Conservation (phyloP, 2,797 vertebrate genomes). For the Staurois parvus region DNA sequence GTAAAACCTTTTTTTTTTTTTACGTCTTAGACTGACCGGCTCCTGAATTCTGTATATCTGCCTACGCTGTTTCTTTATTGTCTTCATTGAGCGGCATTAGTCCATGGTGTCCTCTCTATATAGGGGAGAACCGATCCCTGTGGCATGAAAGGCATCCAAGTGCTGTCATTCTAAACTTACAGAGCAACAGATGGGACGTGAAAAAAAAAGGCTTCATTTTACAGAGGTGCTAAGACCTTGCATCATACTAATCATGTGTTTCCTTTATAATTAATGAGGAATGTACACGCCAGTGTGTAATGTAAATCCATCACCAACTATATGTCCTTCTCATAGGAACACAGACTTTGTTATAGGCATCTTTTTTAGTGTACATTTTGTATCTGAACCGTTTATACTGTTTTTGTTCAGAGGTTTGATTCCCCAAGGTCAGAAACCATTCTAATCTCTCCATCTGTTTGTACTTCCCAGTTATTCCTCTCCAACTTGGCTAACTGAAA, state of each 20-base stretch:
- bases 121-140: slow-evolving; percentile 23
- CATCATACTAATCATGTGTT: slow-evolving; percentile 17
- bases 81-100: no score
- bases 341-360: background rate
- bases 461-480: no score
- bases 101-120: slow-evolving; percentile 5
- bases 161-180: slow-evolving; percentile 32
- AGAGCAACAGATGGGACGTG: slow-evolving; percentile 28
- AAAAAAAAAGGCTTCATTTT: background rate
- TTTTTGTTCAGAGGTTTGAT: background rate
- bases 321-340: background rate
- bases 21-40: no score
- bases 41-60: no score
- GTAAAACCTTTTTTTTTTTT: no score
- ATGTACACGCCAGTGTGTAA: background rate
- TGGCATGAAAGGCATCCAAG: slow-evolving; percentile 39
- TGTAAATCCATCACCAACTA: background rate
- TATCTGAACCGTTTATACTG: background rate
- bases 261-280: slow-evolving; percentile 44
- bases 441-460: background rate
- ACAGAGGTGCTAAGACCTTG: slow-evolving; percentile 21
- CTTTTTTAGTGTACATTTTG: background rate
- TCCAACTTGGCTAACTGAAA: no score
- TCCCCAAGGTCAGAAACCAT: background rate
- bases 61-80: no score